Conservation (phyloP, 2,888 invertebrate genomes). For the Chrysolina haemoptera region DNA sequence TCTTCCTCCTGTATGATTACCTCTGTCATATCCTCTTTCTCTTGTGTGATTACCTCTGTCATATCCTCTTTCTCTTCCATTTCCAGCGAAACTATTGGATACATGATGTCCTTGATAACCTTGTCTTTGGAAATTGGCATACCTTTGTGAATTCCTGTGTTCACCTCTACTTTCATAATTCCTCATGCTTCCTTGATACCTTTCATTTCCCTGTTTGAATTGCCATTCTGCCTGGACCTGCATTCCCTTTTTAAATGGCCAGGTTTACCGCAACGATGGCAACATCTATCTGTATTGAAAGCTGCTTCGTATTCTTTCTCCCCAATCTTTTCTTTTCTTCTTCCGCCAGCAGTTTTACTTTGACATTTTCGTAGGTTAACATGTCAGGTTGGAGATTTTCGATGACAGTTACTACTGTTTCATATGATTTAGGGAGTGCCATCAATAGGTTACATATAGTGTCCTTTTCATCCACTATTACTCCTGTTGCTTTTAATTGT, state of each 20-base stretch:
- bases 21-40: background rate
- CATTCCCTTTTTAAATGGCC: too few species aligned
- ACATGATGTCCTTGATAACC: background rate
- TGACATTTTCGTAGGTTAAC: constrained; percentile 20
- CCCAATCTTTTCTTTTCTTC: constrained; percentile 32
- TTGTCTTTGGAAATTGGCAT: background rate
- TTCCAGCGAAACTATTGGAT: background rate
- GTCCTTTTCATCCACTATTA: constrained; percentile 25
- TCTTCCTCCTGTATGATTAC: background rate
- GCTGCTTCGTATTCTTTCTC: background rate
- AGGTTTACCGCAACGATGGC: too few species aligned
- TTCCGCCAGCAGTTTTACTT: constrained; percentile 34
- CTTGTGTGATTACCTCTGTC: background rate
- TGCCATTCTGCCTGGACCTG: background rate
- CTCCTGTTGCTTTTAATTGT: constrained; percentile 6
- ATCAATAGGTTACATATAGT: too few species aligned
- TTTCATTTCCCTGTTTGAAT: background rate
- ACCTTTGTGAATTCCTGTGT: background rate
- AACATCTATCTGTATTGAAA: background rate
- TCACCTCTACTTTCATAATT: background rate
- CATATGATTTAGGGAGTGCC: constrained; percentile 46
- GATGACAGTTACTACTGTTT: constrained; percentile 46
- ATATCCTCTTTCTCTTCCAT: constrained; percentile 6
- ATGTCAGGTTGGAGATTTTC: constrained; percentile 41
- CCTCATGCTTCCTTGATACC: constrained; percentile 23